Conservation (phyloP, 2,888 invertebrate species). For the Beris chalybata region DNA sequence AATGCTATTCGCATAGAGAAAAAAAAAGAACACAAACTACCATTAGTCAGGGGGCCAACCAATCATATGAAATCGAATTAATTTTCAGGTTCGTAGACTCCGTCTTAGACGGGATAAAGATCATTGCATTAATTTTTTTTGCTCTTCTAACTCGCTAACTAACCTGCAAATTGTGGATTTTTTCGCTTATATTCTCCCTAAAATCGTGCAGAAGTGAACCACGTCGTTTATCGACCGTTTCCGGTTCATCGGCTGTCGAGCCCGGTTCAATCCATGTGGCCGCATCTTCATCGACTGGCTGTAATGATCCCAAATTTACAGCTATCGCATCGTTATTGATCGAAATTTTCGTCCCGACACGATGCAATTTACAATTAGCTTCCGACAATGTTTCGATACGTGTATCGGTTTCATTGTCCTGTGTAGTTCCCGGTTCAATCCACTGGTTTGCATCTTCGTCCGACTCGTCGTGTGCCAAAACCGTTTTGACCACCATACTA, state of each 20-base stretch:
- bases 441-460: conserved; percentile 38
- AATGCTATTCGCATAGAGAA: conserved; percentile 18
- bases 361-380: conserved; percentile 23
- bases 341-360: conserved; percentile 12
- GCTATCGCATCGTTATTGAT: neutral
- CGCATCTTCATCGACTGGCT: conserved; percentile 39
- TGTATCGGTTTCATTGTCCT: neutral
- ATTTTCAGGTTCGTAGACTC: conserved; percentile 15
- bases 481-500: conserved; percentile 62
- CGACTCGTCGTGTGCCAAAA: conserved; percentile 48
- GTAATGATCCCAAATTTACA: conserved; percentile 6
- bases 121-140: conserved; percentile 14
- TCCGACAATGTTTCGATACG: conserved; percentile 15
- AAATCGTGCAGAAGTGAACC: conserved; percentile 48
- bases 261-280: conserved; percentile 53
- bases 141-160: conserved; percentile 6
- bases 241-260: conserved; percentile 48
- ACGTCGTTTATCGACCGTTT: conserved; percentile 44
- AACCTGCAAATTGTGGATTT: conserved; percentile 43
- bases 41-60: conserved; percentile 26
- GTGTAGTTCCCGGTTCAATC: conserved; percentile 41
- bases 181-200: conserved; percentile 44
- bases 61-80: conserved; percentile 19
- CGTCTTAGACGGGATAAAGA: conserved; percentile 14
- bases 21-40: conserved; percentile 27